phyloP scores from a whole-genome alignment of 2,888 invertebrate species.

The Harpagoxenus sublaevis region DNA sequence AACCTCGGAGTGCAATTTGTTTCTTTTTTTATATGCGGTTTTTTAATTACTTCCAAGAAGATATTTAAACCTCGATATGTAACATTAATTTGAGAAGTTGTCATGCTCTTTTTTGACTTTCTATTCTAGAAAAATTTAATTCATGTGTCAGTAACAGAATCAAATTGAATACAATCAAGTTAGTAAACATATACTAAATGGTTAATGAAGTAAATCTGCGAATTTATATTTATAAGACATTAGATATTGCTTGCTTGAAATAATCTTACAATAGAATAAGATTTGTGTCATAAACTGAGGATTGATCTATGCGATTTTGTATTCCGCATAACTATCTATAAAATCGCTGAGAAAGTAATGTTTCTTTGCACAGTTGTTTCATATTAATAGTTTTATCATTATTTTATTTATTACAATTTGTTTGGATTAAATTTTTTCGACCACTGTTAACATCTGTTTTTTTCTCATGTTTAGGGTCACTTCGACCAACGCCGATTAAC shows the following conservation, averaged over 20 bases:
- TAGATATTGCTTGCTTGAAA: background rate
- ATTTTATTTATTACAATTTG: background rate
- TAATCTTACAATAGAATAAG: background rate
- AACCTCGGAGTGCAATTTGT: background rate
- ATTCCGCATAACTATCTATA: background rate
- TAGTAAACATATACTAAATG: background rate
- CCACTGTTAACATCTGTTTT: background rate
- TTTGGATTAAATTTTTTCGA: background rate
- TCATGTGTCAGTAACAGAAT: background rate
- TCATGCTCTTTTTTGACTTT: background rate
- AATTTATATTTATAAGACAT: background rate
- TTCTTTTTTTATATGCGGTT: background rate
- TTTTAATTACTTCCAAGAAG: background rate
- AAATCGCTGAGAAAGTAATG: background rate
- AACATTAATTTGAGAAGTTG: background rate
- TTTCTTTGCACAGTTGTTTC: background rate
- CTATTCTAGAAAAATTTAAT: background rate
- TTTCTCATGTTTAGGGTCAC: too few species aligned
- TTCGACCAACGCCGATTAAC: too few species aligned
- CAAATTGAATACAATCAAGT: background rate
- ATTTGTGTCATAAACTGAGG: background rate
- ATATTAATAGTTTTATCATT: background rate
- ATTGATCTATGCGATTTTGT: background rate
- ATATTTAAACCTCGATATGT: background rate
- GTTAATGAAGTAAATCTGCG: background rate